These are phyloP conservation scores for Porites rus DNA, from an alignment of 92 coral and sea anemone genomes.

Conservation along the genomic window DNA sequence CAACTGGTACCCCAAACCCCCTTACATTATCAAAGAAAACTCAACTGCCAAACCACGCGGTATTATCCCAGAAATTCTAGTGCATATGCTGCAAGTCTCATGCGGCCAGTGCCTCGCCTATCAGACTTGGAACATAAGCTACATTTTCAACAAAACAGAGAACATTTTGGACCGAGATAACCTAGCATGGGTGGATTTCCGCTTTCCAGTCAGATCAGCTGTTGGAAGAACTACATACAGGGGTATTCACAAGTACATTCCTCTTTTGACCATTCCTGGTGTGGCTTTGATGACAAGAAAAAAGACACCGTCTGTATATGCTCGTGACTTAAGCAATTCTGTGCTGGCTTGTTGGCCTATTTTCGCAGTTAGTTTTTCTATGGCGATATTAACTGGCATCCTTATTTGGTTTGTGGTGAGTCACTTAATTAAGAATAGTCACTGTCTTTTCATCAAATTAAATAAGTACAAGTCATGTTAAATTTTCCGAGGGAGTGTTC, in stretches of 20 bases:
- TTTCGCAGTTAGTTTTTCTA: slow-evolving; percentile 55
- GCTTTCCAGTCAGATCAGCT: slow-evolving; percentile 38
- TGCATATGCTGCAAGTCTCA: slow-evolving; percentile 57
- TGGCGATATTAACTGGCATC: slow-evolving; percentile 70
- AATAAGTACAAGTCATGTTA: not conserved
- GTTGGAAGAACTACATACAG: slow-evolving; percentile 34
- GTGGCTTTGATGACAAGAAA: slow-evolving; percentile 75
- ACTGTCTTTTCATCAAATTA: not conserved
- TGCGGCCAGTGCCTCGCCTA: slow-evolving; percentile 69
- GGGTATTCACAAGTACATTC: slow-evolving; percentile 54
- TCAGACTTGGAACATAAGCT: slow-evolving; percentile 31
- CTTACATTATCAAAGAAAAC: slow-evolving; percentile 44
- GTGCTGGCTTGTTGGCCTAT: slow-evolving; percentile 77
- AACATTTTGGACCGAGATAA: slow-evolving; percentile 15
- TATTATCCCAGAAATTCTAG: slow-evolving; percentile 67
- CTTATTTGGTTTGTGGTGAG: slow-evolving; percentile 80
- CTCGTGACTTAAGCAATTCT: slow-evolving; percentile 64
- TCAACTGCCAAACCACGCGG: slow-evolving; percentile 53
- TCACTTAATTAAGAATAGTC: not conserved
- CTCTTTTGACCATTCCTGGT: slow-evolving; percentile 81
- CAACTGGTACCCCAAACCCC: slow-evolving; percentile 60
- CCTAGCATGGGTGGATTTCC: slow-evolving; percentile 8
- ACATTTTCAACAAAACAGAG: slow-evolving; percentile 17
- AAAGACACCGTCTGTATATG: slow-evolving; percentile 60
- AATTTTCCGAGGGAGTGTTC: not conserved